These are phyloP conservation scores for Luffia ferchaultella DNA, from an alignment of 2,888 invertebrate species.

Conservation along the genomic window DNA sequence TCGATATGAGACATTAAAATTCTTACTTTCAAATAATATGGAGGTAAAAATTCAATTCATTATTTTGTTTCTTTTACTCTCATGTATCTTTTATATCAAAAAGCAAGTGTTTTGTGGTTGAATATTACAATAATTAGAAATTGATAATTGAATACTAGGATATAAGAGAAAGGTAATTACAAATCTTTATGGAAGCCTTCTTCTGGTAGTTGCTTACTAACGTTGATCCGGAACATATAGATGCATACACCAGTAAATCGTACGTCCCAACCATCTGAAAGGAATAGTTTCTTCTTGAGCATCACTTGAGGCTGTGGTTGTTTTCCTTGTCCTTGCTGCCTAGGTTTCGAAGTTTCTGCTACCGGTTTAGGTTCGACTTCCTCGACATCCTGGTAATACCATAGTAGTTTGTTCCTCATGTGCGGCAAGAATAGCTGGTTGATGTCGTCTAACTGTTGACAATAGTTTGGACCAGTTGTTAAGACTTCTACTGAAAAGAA, in stretches of 20 bases:
- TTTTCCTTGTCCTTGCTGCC: conserved; percentile 54
- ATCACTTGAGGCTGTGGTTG: conserved; percentile 47
- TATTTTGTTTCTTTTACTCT: too few species aligned
- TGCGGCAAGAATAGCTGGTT: conserved; percentile 87
- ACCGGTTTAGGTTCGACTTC: conserved; percentile 69
- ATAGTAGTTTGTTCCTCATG: conserved; percentile 83
- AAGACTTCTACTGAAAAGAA: too few species aligned
- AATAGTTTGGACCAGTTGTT: too few species aligned
- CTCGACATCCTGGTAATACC: conserved; percentile 90
- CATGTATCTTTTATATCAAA: too few species aligned
- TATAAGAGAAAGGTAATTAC: too few species aligned
- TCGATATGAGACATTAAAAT: too few species aligned
- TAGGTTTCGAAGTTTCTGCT: conserved; percentile 46
- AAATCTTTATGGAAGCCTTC: conserved; percentile 91
- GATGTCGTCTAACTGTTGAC: conserved; percentile 79
- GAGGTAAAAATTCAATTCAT: too few species aligned
- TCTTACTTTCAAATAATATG: too few species aligned
- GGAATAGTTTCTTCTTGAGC: conserved; percentile 78
- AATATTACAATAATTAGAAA: too few species aligned
- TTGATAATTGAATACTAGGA: too few species aligned
- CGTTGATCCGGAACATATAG: conserved; percentile 86
- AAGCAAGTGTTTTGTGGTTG: too few species aligned
- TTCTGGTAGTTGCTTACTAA: conserved; percentile 85
- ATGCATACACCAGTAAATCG: conserved; percentile 84
- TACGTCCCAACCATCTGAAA: conserved; percentile 86